Evolutionary conservation across 2,113 vertebrate genomes (phyloP), one percentile per base, ranked within the genome.

Genomic region (Hippopotamus amphibius): DNA sequence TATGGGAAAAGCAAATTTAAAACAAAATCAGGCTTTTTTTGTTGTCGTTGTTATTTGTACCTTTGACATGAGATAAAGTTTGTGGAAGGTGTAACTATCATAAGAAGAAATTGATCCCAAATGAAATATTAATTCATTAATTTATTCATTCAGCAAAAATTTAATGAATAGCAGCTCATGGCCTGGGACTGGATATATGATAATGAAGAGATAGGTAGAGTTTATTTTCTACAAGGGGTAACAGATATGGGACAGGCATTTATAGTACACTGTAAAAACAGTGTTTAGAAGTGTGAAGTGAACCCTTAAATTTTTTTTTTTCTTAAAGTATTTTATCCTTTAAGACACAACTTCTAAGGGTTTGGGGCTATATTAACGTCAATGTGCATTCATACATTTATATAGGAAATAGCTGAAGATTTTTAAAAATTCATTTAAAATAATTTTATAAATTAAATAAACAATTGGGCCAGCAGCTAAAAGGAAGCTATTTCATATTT

Each of bases 41-140:
- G 33, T 76, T 46, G 59, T 93, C 30, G 16, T 61, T 68, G 43
- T 79, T 81, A 81, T 71, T 71, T 88, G 74, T 80, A 88, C 55
- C 19, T 81, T 63, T 94, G 63, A 26, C 13, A 59, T 88, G 53
- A 80, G 43, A 57, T 57, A 71, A 88, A 81, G 43, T 81, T 88
- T 71, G 22, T 88, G 55, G 43, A 41, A 72, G 33, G 9, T 63
- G 14, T 37, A 88, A 94, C 10, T 53, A 71, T 81, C 21, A 22
- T 79, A 93, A 93, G 26, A 85, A 81, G 13, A 93, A 71, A 81
- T 80, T 50, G 28, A 61, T 69, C 26, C 13, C 46, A 88, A 88
- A 61, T 69, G 16, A 88, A 37, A 81, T 71, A 59, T 72, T 83
- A 80, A 79, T 90, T 59, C 21, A 59, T 88, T 92, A 66, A 53